Evolutionary conservation across 2,797 vertebrate species (phyloP), one percentile per base, ranked within the genome.

Genomic region (Bucorvus abyssinicus): DNA sequence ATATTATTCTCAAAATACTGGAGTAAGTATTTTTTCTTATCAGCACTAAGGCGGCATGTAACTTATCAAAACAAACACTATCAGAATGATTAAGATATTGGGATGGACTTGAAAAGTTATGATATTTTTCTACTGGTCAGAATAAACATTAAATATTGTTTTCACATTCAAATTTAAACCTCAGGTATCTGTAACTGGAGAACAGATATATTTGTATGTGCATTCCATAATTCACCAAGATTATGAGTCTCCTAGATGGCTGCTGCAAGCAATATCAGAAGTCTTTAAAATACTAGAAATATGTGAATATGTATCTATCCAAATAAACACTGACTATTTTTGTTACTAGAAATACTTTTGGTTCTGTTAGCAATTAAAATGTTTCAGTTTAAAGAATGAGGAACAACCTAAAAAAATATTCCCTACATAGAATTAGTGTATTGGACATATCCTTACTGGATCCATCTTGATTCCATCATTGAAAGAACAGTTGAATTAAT

Each of bases 361-460:
- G 60, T 80, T 93, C 89, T 90, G 76, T 73, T 84, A 93, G 71
- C 85, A 95, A 86, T 77, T 95, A 75, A 94, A 94, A 86, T 82
- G 34, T 52, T 88, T 84, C 53, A 26, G n/a, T 52, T 85, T 86
- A 53, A 94, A 95, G 63, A 95, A 90, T 44, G 38, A 93, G 55
- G 57, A 90, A 93, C 63, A 71, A 93, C 24, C 36, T 76, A 85
- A 75, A 87, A 89, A 83, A 47, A 36, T 40, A 87, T 23, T 64
- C 73, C 67, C 38, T 82, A 69, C 17, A 69, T 73, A 67, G 56
- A 94, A 75, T 64, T 68, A 78, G 16, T 52, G 12, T 38, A 57
- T 14, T 85, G 30, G 44, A 74, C 26, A 53, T 59, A 64, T 30
- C 10, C 59, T 75, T 94, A 74, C 45, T 85, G 60, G 40, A 90